Conservation (phyloP, 1,140 invertebrate species). For the Globodera rostochiensis region DNA sequence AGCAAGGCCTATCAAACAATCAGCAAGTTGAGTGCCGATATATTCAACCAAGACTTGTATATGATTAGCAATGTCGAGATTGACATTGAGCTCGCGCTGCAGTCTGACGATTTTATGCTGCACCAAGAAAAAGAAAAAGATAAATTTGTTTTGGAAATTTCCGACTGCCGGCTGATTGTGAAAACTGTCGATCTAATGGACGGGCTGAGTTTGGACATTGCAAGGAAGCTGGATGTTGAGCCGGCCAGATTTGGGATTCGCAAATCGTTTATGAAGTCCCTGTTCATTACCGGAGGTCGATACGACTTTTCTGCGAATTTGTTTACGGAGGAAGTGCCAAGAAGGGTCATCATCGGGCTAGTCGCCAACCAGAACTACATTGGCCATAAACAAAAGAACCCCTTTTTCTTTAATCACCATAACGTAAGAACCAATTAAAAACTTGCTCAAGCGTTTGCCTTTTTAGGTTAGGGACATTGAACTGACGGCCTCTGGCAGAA, state of each 20-base stretch:
- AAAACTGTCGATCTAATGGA: slow-evolving; percentile 30
- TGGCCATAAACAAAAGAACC: slow-evolving; percentile 19
- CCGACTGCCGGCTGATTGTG: slow-evolving; percentile 1
- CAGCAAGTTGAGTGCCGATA: background rate
- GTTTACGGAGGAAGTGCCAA: slow-evolving; percentile 33
- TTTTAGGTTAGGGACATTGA: slow-evolving; percentile 15
- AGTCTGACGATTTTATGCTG: slow-evolving; percentile 1
- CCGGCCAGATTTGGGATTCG: slow-evolving; percentile 30
- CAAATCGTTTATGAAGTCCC: slow-evolving; percentile 23
- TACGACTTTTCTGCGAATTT: slow-evolving; percentile 23
- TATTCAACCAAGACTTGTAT: slow-evolving; percentile 21
- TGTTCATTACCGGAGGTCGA: slow-evolving; percentile 20
- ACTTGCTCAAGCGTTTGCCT: too few species aligned
- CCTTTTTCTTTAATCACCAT: slow-evolving; percentile 24
- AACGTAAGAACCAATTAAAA: slow-evolving; percentile 2
- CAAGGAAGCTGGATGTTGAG: background rate
- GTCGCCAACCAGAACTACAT: slow-evolving; percentile 15
- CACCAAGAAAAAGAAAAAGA: background rate
- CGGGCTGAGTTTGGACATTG: slow-evolving; percentile 27
- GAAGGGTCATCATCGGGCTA: slow-evolving; percentile 24
- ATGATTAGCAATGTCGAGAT: slow-evolving; percentile 8
- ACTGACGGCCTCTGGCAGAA: slow-evolving; percentile 12
- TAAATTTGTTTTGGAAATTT: background rate
- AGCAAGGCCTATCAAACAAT: background rate
- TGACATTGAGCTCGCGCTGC: slow-evolving; percentile 10